phyloP scores from a whole-genome alignment of 2,888 invertebrate species.

The Zele albiditarsus region DNA sequence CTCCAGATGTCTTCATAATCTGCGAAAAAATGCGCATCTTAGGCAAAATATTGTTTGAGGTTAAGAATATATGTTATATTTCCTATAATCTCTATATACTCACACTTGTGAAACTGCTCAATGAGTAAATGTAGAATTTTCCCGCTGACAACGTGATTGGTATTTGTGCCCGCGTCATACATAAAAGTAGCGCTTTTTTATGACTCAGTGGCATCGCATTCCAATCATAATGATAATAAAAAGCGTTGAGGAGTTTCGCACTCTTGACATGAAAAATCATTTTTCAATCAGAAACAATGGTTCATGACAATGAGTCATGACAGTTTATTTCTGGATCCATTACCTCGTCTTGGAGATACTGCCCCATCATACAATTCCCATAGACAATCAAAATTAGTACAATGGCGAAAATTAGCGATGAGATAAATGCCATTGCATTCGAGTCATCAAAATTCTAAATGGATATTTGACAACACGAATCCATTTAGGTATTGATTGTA shows the following conservation, averaged over 20 bases:
- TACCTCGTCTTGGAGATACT: constrained; percentile 21
- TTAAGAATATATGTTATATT: neutral
- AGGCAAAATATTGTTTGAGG: neutral
- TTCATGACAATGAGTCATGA: neutral
- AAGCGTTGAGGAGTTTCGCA: constrained; percentile 36
- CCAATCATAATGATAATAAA: constrained; percentile 42
- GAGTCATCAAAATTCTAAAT: neutral
- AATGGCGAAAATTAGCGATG: constrained; percentile 7
- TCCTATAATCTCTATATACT: neutral
- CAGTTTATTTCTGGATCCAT: no score
- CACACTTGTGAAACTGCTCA: constrained; percentile 36
- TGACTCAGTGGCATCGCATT: constrained; percentile 33
- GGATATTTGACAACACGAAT: neutral
- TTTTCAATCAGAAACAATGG: no score
- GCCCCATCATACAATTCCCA: constrained; percentile 21
- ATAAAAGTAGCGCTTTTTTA: constrained; percentile 41
- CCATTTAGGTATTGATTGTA: neutral
- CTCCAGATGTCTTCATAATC: constrained; percentile 41
- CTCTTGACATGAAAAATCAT: constrained; percentile 25
- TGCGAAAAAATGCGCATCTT: neutral
- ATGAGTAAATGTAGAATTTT: constrained; percentile 46
- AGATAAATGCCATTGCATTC: neutral
- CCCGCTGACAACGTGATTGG: constrained; percentile 44
- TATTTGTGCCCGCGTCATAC: constrained; percentile 41
- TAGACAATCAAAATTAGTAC: neutral